Base-by-base conservation (phyloP, 2,113 vertebrate species). In the Crypturellus undulatus region DNA sequence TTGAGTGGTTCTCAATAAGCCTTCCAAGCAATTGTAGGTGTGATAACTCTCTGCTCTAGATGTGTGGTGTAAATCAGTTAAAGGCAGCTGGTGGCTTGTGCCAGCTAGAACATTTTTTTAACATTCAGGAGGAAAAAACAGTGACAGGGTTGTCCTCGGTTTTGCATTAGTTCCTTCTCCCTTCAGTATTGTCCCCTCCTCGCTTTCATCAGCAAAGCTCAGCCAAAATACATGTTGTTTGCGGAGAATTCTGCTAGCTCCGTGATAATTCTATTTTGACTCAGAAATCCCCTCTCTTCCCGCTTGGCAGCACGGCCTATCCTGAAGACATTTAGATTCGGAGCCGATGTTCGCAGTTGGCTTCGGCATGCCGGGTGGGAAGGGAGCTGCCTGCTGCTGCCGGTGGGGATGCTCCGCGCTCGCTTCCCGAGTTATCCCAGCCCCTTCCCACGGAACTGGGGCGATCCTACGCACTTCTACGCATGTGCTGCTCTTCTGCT, bases 231-330 rank as follows among this genome's bases (percentile, higher is more conserved):
- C 3, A 2, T 24, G 10, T 67, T 0, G 28, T 14, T 84, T 26
- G 3, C 49, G 19, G 73, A 30, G 67, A 71, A 45, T 20, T 81
- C 63, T 64, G 45, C 11, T 34, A 34, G 56, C 38, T 85, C 76
- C 1, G 0, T 0, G 6, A 14, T 12, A 2, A 4, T 5, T 60
- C 38, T 69, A 43, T 16, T 90, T 77, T 42, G 49, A 60, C 28
- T 22, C 0, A 1, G 2, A 26, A 20, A 62, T 60, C 54, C 34
- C 54, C 42, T 47, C 12, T 21, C 43, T 69, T 85, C 11, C 25
- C 24, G 5, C 43, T 75, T 38, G 49, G 34, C 24, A 32, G 54
- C 62, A 26, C 8, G 24, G 25, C 3, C 7, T 83, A 0, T 56
- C 45, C 49, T 24, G 56, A 79, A 76, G 25, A 12, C 1, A 0